These are phyloP conservation scores for Cettia cetti DNA, from an alignment of 2,113 vertebrate genomes.

Conservation along the genomic window DNA sequence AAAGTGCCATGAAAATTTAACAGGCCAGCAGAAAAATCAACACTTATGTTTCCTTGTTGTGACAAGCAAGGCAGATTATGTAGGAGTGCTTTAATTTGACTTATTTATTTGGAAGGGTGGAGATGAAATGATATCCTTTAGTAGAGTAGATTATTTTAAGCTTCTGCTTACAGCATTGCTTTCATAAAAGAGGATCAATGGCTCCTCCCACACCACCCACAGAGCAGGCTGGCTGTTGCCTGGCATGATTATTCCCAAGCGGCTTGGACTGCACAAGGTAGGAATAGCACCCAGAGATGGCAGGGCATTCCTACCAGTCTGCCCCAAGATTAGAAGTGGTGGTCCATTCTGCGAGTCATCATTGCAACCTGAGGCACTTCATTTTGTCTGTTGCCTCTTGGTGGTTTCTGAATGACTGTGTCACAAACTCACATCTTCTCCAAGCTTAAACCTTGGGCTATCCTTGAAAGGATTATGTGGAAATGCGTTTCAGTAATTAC, in stretches of 20 bases:
- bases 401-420: not conserved
- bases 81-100: not conserved
- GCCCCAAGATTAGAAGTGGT: not conserved
- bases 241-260: not conserved
- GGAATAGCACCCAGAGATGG: not conserved
- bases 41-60: not conserved
- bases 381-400: not conserved
- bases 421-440: not conserved
- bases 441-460: not conserved
- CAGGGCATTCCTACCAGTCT: not conserved
- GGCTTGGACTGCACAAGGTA: not conserved
- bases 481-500: not conserved
- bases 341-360: not conserved
- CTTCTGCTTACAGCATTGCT: not conserved
- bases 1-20: not conserved
- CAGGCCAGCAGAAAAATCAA: not conserved
- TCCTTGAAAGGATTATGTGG: conserved; percentile 2
- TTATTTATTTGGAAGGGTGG: not conserved
- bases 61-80: not conserved
- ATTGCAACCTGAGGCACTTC: not conserved
- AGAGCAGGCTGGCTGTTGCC: not conserved
- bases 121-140: not conserved
- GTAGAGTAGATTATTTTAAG: conserved; percentile 46
- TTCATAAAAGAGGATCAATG: conserved; percentile 46
- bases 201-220: not conserved